These are phyloP conservation scores for Sogatella furcifera DNA, from an alignment of 1,140 invertebrate genomes.

Conservation along the genomic window DNA sequence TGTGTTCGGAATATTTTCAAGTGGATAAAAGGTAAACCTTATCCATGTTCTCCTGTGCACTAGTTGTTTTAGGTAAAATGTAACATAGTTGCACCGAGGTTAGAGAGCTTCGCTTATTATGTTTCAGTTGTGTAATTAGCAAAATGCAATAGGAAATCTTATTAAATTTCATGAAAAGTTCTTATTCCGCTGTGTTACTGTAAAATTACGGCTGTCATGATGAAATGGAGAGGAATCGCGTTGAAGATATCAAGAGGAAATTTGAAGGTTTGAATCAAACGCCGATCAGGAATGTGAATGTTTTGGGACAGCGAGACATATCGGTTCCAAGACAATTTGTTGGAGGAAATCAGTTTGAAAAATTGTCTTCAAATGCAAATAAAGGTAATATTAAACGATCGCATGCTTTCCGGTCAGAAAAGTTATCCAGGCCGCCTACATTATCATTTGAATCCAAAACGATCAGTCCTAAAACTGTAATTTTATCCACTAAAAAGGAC, in stretches of 20 bases:
- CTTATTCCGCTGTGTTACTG: too few relatives aligned
- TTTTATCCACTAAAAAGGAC: not conserved
- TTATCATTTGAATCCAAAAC: not conserved
- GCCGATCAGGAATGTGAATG: not conserved
- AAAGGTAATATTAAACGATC: slow-evolving; percentile 16
- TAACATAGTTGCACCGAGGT: too few relatives aligned
- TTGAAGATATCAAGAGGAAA: slow-evolving; percentile 18
- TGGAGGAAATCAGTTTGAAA: not conserved
- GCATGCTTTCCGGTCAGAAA: slow-evolving; percentile 18
- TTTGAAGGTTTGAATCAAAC: slow-evolving; percentile 17
- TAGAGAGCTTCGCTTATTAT: too few relatives aligned
- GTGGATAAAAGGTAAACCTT: too few relatives aligned
- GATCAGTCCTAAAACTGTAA: not conserved
- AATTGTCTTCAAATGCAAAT: not conserved
- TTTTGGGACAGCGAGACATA: not conserved
- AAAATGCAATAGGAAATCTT: too few relatives aligned
- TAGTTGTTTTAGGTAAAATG: too few relatives aligned
- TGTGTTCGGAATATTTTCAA: too few relatives aligned
- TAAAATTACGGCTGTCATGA: not conserved
- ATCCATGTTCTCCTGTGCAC: too few relatives aligned
- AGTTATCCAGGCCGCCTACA: not conserved
- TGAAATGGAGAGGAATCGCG: slow-evolving; percentile 1
- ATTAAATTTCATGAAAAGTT: too few relatives aligned
- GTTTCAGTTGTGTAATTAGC: too few relatives aligned
- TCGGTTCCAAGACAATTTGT: not conserved